Evolutionary conservation across 2,797 vertebrate genomes (phyloP).

Genomic region (Pseudochirops corinnae): DNA sequence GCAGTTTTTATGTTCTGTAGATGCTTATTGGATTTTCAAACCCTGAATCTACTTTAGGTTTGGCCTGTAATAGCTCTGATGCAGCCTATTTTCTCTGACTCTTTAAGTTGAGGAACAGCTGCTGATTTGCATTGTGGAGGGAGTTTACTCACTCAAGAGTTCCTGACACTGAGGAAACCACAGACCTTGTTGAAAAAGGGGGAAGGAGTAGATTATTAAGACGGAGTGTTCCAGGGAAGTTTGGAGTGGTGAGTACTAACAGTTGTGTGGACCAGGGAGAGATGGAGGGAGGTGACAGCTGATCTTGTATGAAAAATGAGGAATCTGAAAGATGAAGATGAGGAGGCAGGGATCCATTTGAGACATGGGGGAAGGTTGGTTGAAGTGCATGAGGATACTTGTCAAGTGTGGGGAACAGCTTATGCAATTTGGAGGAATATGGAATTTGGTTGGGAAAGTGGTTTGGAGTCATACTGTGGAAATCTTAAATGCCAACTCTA

Average conservation of each 20-base stretch:
- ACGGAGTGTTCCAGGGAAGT: background rate
- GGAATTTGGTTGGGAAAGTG: background rate
- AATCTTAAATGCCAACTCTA: background rate
- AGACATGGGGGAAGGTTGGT: background rate
- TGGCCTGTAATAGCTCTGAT: background rate
- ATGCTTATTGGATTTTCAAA: background rate
- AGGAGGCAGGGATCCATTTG: background rate
- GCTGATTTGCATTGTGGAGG: background rate
- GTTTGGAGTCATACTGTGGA: background rate
- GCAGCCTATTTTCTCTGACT: background rate
- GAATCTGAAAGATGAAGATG: background rate
- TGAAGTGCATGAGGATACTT: background rate
- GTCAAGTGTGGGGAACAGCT: background rate
- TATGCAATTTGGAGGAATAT: background rate
- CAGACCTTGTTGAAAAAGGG: background rate
- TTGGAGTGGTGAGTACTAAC: background rate
- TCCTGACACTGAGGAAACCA: background rate
- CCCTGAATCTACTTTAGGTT: background rate
- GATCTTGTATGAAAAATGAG: background rate
- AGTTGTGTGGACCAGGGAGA: background rate
- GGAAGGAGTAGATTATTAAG: background rate
- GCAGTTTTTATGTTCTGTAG: background rate
- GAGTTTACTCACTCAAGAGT: background rate
- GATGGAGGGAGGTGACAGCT: background rate
- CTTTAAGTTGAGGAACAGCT: background rate